Evolutionary conservation across 2,113 vertebrate species (phyloP).

Genomic region (Takifugu bimaculatus): DNA sequence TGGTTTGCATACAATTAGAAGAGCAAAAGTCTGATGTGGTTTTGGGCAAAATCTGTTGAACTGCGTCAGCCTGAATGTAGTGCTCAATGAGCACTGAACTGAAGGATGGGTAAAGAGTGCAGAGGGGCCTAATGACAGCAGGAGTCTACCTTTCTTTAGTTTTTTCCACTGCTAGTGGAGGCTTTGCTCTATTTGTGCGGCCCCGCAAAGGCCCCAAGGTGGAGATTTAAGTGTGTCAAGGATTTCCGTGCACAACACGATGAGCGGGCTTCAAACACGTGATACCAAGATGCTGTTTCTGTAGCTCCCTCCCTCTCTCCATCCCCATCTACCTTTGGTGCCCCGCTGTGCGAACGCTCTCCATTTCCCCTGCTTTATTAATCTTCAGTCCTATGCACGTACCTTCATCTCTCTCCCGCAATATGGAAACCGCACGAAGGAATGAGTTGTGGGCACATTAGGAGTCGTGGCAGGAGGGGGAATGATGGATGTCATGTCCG

Average conservation of each 20-base stretch:
- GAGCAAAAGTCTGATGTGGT: too few species aligned
- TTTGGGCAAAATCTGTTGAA: too few species aligned
- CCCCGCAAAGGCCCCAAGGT: slow-evolving; percentile 29
- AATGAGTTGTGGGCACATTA: slow-evolving; percentile 50
- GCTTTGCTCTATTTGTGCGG: slow-evolving; percentile 43
- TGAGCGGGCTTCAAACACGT: slow-evolving; percentile 52
- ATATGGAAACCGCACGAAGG: slow-evolving; percentile 24
- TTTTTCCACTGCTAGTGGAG: slow-evolving; percentile 36
- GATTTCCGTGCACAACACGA: slow-evolving; percentile 50
- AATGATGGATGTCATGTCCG: slow-evolving; percentile 35
- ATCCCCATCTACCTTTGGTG: not conserved
- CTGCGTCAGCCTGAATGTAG: slow-evolving; percentile 51
- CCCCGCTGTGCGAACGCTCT: slow-evolving; percentile 23
- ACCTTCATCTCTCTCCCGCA: slow-evolving; percentile 2
- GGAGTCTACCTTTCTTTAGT: slow-evolving; percentile 41
- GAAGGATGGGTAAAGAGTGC: slow-evolving; percentile 31
- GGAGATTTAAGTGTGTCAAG: slow-evolving; percentile 59
- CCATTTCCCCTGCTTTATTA: slow-evolving; percentile 33
- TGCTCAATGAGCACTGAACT: slow-evolving; percentile 58
- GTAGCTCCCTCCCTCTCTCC: slow-evolving; percentile 9
- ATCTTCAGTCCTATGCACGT: slow-evolving; percentile 29
- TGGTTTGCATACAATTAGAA: too few species aligned
- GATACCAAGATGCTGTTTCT: slow-evolving; percentile 16
- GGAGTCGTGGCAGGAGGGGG: slow-evolving; percentile 18
- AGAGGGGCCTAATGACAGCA: slow-evolving; percentile 24